These are phyloP conservation scores for Coelopa pilipes DNA, from an alignment of 2,888 invertebrate genomes.

Conservation along the genomic window DNA sequence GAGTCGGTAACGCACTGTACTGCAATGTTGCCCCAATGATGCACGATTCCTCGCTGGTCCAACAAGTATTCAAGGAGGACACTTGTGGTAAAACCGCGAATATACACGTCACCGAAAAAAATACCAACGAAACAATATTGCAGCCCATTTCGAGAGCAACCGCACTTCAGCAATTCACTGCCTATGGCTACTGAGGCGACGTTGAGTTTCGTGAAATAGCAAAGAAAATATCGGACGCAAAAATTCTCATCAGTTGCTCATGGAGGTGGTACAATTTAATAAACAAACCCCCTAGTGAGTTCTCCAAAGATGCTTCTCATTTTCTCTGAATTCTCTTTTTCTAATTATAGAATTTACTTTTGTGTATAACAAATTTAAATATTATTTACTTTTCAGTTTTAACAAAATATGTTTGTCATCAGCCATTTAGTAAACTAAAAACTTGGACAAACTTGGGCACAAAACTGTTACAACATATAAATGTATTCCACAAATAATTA, in stretches of 20 bases:
- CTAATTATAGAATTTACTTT: conserved; percentile 28
- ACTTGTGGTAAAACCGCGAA: not conserved
- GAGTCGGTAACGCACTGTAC: conserved; percentile 37
- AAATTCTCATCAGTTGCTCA: not conserved
- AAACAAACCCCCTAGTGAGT: conserved; percentile 37
- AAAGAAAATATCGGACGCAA: too few relatives aligned
- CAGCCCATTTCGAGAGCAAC: not conserved
- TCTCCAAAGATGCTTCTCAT: conserved; percentile 14
- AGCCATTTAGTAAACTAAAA: too few relatives aligned
- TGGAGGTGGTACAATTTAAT: conserved; percentile 30
- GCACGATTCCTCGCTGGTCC: conserved; percentile 43
- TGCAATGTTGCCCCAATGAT: conserved; percentile 52
- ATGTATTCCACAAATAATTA: too few relatives aligned
- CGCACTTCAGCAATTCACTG: not conserved
- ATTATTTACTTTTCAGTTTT: too few relatives aligned
- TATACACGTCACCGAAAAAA: conserved; percentile 17
- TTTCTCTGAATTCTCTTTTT: conserved; percentile 1
- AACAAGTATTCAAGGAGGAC: conserved; percentile 36
- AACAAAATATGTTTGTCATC: too few relatives aligned
- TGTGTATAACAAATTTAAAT: not conserved
- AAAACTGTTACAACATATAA: too few relatives aligned
- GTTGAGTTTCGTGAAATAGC: not conserved
- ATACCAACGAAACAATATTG: not conserved
- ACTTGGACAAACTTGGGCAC: too few relatives aligned
- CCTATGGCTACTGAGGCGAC: not conserved